Evolutionary conservation across 2,888 invertebrate genomes (phyloP).

Genomic region (Osedax frankpressi): DNA sequence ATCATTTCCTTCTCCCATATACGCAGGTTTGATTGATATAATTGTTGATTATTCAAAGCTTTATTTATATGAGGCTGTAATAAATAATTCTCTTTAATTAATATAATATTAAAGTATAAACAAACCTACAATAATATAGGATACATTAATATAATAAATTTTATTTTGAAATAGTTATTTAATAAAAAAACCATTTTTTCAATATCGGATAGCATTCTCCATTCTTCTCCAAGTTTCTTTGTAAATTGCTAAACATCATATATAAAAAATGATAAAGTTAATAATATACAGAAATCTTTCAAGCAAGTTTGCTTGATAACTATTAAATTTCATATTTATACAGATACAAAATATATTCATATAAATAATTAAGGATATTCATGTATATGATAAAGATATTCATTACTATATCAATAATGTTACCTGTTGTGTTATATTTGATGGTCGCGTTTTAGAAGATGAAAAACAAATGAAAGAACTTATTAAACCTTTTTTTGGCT

Average conservation of each 20-base stretch:
- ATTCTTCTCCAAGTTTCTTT: background rate
- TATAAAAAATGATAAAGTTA: no score
- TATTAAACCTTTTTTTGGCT: background rate
- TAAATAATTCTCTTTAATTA: no score
- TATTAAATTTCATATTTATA: no score
- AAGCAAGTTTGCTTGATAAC: no score
- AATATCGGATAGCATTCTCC: background rate
- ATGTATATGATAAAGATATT: no score
- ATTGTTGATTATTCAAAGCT: background rate
- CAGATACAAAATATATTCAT: no score
- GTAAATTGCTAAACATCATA: background rate
- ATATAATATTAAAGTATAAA: no score
- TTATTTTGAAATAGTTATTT: background rate
- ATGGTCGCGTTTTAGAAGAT: background rate
- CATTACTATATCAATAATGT: no score
- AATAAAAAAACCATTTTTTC: background rate
- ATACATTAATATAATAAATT: no score
- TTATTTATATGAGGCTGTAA: background rate
- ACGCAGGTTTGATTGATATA: background rate
- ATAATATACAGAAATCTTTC: no score
- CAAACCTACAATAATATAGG: no score
- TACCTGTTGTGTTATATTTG: background rate
- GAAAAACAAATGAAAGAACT: conserved; percentile 7
- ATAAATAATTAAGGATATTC: no score
- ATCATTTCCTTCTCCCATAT: conserved; percentile 14